A percentile compares a stretch with the other conserved stretches of the same genome.
These are phyloP conservation scores for Alethe diademata DNA, from an alignment of 2,113 vertebrate species.

Conservation along the genomic window DNA sequence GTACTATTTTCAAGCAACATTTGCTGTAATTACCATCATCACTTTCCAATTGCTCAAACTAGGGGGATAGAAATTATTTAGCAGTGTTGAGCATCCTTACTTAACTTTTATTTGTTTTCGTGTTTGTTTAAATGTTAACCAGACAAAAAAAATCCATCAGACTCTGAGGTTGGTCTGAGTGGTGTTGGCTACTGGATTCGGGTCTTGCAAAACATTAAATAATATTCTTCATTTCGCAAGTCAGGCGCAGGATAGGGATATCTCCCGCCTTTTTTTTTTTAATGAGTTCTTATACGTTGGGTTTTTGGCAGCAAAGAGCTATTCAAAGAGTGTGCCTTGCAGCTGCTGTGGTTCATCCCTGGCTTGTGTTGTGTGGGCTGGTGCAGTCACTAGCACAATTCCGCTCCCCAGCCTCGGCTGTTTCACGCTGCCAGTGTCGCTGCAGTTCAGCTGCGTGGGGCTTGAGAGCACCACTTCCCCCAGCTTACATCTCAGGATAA, in stretches of 20 bases:
- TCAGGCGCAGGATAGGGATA: neutral
- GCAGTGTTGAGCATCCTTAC: neutral
- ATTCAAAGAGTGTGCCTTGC: neutral
- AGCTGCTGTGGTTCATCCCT: neutral
- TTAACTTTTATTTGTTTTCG: neutral
- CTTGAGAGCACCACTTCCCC: neutral
- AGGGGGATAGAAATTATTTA: neutral
- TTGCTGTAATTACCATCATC: neutral
- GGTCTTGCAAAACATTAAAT: neutral
- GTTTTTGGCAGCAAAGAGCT: neutral
- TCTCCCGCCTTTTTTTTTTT: accelerated
- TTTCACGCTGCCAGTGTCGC: neutral
- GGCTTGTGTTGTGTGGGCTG: neutral
- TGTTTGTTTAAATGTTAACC: neutral
- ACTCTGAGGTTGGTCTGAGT: neutral
- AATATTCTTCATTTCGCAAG: neutral
- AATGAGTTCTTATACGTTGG: neutral
- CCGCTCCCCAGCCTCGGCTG: neutral
- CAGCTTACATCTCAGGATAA: neutral
- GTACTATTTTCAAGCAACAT: neutral
- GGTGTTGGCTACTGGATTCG: neutral
- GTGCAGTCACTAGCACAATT: neutral
- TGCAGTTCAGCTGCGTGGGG: neutral
- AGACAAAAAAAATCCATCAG: neutral
- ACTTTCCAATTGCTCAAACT: neutral